A percentile compares a stretch with the other conserved stretches of the same genome.
phyloP scores from a whole-genome alignment of 2,888 invertebrate genomes.

The Sphaerophoria taeniata region DNA sequence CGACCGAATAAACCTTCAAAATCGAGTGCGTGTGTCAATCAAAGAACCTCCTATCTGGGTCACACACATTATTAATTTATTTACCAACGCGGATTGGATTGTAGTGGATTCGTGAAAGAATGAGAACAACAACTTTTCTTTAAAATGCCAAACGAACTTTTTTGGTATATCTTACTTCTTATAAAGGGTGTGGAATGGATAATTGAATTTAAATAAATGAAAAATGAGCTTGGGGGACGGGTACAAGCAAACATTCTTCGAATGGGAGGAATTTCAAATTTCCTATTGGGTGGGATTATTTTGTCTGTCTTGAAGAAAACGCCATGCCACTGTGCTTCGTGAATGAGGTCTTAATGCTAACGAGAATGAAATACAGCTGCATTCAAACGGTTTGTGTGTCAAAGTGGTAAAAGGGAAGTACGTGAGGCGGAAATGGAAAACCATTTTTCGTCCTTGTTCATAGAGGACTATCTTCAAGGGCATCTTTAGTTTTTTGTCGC shows the following conservation, averaged over 20 bases:
- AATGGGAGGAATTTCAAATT: conserved; percentile 53
- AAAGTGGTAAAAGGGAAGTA: not conserved
- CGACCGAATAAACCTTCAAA: conserved; percentile 11
- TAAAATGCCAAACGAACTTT: conserved; percentile 10
- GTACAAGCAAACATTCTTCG: conserved; percentile 12
- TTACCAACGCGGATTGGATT: conserved; percentile 30
- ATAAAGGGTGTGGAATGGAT: conserved; percentile 13
- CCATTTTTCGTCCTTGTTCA: conserved; percentile 8
- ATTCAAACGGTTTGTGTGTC: not conserved
- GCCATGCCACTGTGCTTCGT: not conserved
- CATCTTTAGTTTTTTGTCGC: conserved; percentile 6
- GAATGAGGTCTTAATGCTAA: not conserved
- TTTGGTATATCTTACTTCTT: not conserved
- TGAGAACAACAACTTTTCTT: conserved; percentile 46
- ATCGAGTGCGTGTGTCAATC: conserved; percentile 57
- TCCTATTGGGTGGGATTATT: not conserved
- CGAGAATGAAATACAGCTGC: not conserved
- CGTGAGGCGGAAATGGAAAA: not conserved
- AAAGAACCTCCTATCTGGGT: conserved; percentile 47
- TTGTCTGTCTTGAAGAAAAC: not conserved
- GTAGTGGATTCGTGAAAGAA: conserved; percentile 27
- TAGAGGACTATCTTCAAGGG: conserved; percentile 15
- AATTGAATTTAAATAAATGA: conserved; percentile 40
- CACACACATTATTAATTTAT: conserved; percentile 20
- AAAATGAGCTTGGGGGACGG: not conserved